Evolutionary conservation across 92 coral and sea anemone genomes (phyloP), one percentile per base, ranked within the genome.

Genomic region (Heteractis magnifica): DNA sequence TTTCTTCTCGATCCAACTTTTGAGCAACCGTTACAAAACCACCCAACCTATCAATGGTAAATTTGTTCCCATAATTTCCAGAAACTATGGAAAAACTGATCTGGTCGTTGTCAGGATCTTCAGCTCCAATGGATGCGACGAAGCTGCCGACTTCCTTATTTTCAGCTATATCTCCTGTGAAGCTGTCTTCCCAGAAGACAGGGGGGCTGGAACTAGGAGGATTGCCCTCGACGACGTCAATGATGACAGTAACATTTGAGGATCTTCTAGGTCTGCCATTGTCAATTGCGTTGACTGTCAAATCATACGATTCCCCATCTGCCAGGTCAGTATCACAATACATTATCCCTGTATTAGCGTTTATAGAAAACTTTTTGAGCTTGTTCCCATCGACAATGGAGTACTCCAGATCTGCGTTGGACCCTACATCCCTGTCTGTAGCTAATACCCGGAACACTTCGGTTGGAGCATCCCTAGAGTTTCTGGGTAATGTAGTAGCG

Each of bases 61-160:
- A 96, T 83, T 92, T 92, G 74, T 89, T 88, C 2, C 90, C 97
- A 75, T 76, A 82, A 82, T 96, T 94, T 48, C 99, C 99, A 6
- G 99, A 83, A 12, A 58, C 70, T 10, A 96, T 72, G 18, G 84
- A 85, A 76, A 91, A 96, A 0, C 88, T 51, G 19, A 90, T 10
- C 65, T 75, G 20, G 72, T 94, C 97, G 16, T 41, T 19, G 80
- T 94, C 97, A 5, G 51, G 71, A 60, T 96, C 95, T 49, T 76
- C 89, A 49, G 98, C 98, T 26, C 77, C 83, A 15, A 87, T 51
- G 5, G 58, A 19, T 3, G 19, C 84, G 9, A 96, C 88, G 78
- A 84, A 75, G 34, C 75, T 72, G 49, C 93, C 97, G 77, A 94
- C 71, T 48, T 84, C 76, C 6, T 75, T 81, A 71, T 91, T 89